phyloP scores from a whole-genome alignment of 2,797 vertebrate species.

The Sphaeramia orbicularis region DNA sequence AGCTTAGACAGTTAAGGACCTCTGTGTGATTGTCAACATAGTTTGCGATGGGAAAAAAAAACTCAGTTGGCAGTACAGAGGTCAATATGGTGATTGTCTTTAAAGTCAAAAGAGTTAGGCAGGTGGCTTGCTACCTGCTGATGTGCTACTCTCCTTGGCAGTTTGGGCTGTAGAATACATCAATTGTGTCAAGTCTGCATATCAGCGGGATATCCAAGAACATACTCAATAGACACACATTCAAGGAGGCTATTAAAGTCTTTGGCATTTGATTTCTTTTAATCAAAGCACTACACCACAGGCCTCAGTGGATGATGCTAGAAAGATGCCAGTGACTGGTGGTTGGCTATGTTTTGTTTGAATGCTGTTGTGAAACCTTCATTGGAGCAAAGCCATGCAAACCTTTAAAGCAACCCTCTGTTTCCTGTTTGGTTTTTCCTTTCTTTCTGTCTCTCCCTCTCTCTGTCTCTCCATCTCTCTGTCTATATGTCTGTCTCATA shows the following conservation, averaged over 20 bases:
- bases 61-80: neutral
- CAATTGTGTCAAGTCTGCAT: conserved; percentile 26
- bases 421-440: conserved; percentile 42
- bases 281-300: conserved; percentile 63
- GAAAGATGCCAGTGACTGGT: conserved; percentile 48
- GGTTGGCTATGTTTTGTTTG: conserved; percentile 59
- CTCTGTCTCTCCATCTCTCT: conserved; percentile 8
- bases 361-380: conserved; percentile 55
- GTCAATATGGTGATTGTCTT: conserved; percentile 26
- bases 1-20: conserved; percentile 41
- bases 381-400: conserved; percentile 53
- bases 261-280: conserved; percentile 77
- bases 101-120: conserved; percentile 14
- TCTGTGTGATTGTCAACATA: conserved; percentile 36
- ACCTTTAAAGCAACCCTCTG: conserved; percentile 55
- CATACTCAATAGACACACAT: conserved; percentile 60
- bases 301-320: conserved; percentile 50
- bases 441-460: conserved; percentile 6
- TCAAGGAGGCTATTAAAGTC: conserved; percentile 68
- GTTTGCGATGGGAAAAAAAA: conserved; percentile 17
- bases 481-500: conserved; percentile 54
- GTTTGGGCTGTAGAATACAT: conserved; percentile 13
- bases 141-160: neutral
- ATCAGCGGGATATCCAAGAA: conserved; percentile 42
- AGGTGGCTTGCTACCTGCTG: conserved; percentile 8